A percentile compares a stretch with the other conserved stretches of the same genome.
Evolutionary conservation across 2,797 vertebrate species (phyloP).

Genomic region (Prionace glauca): DNA sequence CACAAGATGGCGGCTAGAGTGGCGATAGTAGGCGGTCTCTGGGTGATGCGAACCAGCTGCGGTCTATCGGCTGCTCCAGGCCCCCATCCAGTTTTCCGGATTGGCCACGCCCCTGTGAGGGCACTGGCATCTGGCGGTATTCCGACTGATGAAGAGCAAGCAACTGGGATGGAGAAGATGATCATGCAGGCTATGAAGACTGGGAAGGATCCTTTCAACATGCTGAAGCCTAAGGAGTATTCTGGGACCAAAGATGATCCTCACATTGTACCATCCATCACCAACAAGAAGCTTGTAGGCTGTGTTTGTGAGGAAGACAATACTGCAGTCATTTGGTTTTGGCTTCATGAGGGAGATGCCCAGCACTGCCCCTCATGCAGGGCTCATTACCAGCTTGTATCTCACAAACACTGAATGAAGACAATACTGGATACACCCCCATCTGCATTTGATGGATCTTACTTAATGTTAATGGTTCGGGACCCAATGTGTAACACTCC

Average conservation of each 20-base stretch:
- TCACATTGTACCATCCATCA: slow-evolving; percentile 77
- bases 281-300: slow-evolving; percentile 75
- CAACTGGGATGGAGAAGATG: slow-evolving; percentile 71
- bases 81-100: no score
- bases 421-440: background rate
- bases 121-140: slow-evolving; percentile 50
- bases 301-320: slow-evolving; percentile 88
- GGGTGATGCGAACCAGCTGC: background rate
- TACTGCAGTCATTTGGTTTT: slow-evolving; percentile 76
- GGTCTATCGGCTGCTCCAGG: background rate
- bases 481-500: background rate
- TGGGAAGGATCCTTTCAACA: slow-evolving; percentile 80
- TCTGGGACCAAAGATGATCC: slow-evolving; percentile 77
- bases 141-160: slow-evolving; percentile 76
- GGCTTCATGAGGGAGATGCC: slow-evolving; percentile 76
- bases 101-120: background rate
- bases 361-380: slow-evolving; percentile 83
- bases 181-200: slow-evolving; percentile 62
- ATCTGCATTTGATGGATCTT: background rate
- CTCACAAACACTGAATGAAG: slow-evolving; percentile 47
- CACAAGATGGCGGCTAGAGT: background rate
- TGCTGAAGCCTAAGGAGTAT: slow-evolving; percentile 69
- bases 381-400: slow-evolving; percentile 73
- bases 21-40: background rate
- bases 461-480: background rate